Conservation (phyloP, 2,797 vertebrate species). For the Poecilia velifera region DNA sequence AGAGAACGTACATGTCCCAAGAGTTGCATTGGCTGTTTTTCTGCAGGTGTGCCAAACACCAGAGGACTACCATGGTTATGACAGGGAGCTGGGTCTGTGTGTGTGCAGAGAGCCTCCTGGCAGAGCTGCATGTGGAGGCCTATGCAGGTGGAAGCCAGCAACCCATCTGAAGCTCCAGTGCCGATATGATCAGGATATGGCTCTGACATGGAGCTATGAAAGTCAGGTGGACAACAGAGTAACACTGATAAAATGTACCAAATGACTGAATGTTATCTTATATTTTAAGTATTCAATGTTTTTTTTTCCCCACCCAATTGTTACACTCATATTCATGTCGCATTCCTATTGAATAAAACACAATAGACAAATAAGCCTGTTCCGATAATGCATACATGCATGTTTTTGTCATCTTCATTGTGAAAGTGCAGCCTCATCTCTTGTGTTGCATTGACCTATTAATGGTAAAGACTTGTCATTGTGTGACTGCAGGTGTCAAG, state of each 20-base stretch:
- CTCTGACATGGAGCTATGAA: conserved; percentile 72
- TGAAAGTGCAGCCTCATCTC: conserved; percentile 30
- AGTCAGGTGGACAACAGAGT: conserved; percentile 60
- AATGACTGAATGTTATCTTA: neutral
- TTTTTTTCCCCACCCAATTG: neutral
- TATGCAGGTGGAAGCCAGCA: conserved; percentile 69
- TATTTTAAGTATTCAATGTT: neutral
- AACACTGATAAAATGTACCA: neutral
- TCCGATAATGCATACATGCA: conserved; percentile 30
- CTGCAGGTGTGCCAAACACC: conserved; percentile 85
- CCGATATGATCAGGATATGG: conserved; percentile 67
- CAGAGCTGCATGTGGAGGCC: conserved; percentile 72
- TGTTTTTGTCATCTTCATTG: conserved; percentile 20
- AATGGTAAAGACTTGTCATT: conserved; percentile 37
- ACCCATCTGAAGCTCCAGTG: conserved; percentile 72
- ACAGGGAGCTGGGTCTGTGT: conserved; percentile 87
- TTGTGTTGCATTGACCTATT: conserved; percentile 61
- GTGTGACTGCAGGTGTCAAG: conserved; percentile 56
- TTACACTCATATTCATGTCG: neutral
- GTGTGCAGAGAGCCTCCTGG: conserved; percentile 77
- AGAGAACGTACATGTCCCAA: neutral
- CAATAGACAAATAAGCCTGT: conserved; percentile 3
- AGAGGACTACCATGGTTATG: conserved; percentile 82
- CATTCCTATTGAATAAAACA: conserved; percentile 7
- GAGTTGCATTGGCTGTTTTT: conserved; percentile 7